phyloP scores from a whole-genome alignment of 1,140 invertebrate species.

The Pseudomyrmex dendroicus region DNA sequence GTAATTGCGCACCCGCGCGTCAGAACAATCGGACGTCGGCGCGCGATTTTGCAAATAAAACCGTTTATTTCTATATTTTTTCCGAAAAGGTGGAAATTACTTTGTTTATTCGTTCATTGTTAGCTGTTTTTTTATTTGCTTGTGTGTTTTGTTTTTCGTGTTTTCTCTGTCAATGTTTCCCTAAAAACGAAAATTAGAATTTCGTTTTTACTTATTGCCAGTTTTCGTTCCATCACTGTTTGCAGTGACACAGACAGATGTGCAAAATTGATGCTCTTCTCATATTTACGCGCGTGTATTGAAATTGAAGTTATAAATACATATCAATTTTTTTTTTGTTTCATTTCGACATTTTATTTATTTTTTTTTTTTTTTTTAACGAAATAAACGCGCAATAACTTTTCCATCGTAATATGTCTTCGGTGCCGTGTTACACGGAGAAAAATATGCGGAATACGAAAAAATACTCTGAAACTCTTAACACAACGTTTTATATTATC shows the following conservation, averaged over 20 bases:
- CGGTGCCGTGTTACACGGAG: too few relatives aligned
- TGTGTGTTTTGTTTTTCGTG: not conserved
- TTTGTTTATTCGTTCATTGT: conserved; percentile 10
- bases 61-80: conserved; percentile 20
- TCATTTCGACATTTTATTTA: too few relatives aligned
- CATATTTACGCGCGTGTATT: not conserved
- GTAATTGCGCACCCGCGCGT: too few relatives aligned
- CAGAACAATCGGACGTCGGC: not conserved
- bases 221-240: not conserved
- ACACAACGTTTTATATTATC: conserved; percentile 27
- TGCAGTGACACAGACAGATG: not conserved
- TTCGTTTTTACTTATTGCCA: not conserved
- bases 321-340: not conserved
- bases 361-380: too few relatives aligned
- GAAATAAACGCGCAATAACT: too few relatives aligned
- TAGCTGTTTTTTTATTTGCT: not conserved
- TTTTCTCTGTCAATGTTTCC: conserved; percentile 2
- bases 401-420: too few relatives aligned
- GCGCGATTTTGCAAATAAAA: conserved; percentile 1
- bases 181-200: conserved; percentile 24
- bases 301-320: not conserved
- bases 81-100: conserved; percentile 9
- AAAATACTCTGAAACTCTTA: conserved; percentile 6
- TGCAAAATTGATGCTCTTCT: conserved; percentile 4
- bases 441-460: not conserved